These are phyloP conservation scores for Nesoenas mayeri DNA, from an alignment of 2,113 vertebrate genomes.

Conservation along the genomic window DNA sequence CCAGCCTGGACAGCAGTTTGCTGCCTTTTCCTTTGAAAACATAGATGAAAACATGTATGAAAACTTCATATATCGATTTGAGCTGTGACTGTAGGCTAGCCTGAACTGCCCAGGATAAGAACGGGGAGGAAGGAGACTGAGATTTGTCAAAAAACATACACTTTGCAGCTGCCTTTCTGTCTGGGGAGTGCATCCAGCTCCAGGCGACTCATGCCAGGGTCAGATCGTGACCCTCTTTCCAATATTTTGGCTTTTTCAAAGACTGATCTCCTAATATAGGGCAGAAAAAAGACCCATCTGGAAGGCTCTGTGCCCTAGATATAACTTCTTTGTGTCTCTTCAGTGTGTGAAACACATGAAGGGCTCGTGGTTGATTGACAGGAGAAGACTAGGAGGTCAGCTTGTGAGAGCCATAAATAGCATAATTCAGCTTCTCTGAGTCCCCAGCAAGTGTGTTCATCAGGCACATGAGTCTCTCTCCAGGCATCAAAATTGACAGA, in stretches of 20 bases:
- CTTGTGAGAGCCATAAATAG: constrained; percentile 22
- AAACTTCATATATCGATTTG: not conserved
- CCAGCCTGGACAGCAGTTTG: not conserved
- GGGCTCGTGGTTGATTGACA: not conserved
- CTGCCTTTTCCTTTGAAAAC: not conserved
- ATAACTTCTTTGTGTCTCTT: constrained; percentile 8
- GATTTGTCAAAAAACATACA: not conserved
- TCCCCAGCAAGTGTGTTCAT: constrained; percentile 19
- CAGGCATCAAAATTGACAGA: constrained; percentile 37
- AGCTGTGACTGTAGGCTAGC: not conserved
- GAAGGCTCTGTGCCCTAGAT: constrained; percentile 1
- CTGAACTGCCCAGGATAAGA: not conserved
- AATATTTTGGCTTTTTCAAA: not conserved
- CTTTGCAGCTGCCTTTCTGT: not conserved
- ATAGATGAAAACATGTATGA: not conserved
- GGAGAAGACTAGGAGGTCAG: not conserved
- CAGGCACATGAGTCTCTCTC: not conserved
- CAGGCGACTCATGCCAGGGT: not conserved
- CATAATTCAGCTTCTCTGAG: constrained; percentile 1
- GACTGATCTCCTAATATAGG: not conserved
- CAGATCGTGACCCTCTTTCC: not conserved
- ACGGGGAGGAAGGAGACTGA: not conserved
- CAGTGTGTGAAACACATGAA: not conserved
- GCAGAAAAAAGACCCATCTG: not conserved
- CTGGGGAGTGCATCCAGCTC: not conserved